Percentiles rank a stretch among this genome's conserved stretches.
Evolutionary conservation across 2,113 vertebrate genomes (phyloP).

Genomic region (Felis catus): DNA sequence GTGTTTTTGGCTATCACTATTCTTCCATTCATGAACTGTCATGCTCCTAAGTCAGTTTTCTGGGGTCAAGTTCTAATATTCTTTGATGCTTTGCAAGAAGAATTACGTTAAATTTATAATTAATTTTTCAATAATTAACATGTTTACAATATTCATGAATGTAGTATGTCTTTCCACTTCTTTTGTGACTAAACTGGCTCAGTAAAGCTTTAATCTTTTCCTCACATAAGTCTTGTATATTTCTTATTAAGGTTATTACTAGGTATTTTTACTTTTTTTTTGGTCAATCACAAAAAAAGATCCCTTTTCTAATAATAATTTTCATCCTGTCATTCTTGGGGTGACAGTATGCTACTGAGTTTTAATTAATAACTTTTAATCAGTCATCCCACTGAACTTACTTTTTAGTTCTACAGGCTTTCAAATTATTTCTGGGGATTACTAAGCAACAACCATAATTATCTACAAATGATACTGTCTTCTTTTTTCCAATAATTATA

Average conservation of each 20-base stretch:
- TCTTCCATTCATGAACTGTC: not conserved
- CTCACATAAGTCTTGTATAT: not conserved
- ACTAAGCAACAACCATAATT: not conserved
- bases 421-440: slow-evolving; percentile 44
- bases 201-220: not conserved
- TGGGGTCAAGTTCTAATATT: not conserved
- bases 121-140: not conserved
- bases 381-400: not conserved
- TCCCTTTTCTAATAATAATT: slow-evolving; percentile 28
- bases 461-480: not conserved
- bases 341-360: not conserved
- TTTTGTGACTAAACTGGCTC: not conserved
- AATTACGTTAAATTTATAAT: slow-evolving; percentile 9
- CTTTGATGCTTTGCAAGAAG: not conserved
- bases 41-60: slow-evolving; percentile 14
- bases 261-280: not conserved
- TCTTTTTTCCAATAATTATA: not conserved
- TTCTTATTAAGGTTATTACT: not conserved
- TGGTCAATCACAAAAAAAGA: slow-evolving; percentile 38
- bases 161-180: not conserved
- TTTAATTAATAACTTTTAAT: slow-evolving; percentile 16
- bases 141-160: not conserved
- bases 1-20: not conserved
- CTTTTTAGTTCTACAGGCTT: not conserved
- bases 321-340: not conserved